These are phyloP conservation scores for Agonopterix heracliana DNA, from an alignment of 2,888 invertebrate genomes.

Conservation along the genomic window DNA sequence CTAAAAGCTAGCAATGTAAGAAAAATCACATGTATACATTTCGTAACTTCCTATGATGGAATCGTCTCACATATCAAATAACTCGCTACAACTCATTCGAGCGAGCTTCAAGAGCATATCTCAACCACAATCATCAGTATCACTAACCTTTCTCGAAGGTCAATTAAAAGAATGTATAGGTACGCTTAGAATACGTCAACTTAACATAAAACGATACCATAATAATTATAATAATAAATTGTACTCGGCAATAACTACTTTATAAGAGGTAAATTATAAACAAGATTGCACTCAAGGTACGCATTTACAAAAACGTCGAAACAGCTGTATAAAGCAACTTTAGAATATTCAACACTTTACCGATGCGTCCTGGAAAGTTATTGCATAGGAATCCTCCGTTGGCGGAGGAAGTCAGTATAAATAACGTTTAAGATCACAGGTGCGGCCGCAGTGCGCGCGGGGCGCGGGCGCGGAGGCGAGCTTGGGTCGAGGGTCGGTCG, in stretches of 20 bases:
- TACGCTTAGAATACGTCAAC: constrained; percentile 69
- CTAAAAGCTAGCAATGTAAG: constrained; percentile 65
- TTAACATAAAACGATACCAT: constrained; percentile 60
- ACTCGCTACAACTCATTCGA: constrained; percentile 48
- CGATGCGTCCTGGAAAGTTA: constrained; percentile 46
- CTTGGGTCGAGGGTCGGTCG: constrained; percentile 23
- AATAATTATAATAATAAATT: constrained; percentile 55
- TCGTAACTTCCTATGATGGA: constrained; percentile 44
- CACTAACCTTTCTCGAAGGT: constrained; percentile 75
- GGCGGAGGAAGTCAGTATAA: constrained; percentile 51
- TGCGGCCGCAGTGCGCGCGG: constrained; percentile 23
- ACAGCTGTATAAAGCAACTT: constrained; percentile 49
- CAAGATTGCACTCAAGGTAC: constrained; percentile 55
- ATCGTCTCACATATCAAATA: constrained; percentile 52
- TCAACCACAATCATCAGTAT: constrained; percentile 66
- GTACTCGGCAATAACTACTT: constrained; percentile 63
- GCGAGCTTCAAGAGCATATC: constrained; percentile 52
- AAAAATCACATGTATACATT: constrained; percentile 60
- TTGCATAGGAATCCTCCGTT: constrained; percentile 48
- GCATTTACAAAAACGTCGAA: constrained; percentile 42
- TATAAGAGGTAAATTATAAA: constrained; percentile 41
- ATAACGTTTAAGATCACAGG: constrained; percentile 47
- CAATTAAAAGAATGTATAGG: constrained; percentile 75
- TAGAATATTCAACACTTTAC: constrained; percentile 70
- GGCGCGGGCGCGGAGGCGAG: constrained; percentile 11